These are phyloP conservation scores for Lymantria dispar DNA, from an alignment of 2,888 invertebrate genomes.

Conservation along the genomic window DNA sequence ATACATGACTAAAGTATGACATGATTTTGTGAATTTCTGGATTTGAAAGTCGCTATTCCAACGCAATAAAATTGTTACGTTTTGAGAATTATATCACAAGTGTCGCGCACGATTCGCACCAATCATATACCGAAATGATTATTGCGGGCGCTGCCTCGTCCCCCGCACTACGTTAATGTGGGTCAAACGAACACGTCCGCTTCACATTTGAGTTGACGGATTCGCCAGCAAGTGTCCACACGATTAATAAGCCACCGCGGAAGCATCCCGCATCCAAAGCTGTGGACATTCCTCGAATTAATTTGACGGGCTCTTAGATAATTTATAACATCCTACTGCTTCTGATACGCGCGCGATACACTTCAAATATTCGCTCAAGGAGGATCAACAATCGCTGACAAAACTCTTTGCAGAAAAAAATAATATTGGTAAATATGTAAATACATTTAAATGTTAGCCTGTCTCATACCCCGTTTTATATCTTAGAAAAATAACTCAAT, in stretches of 20 bases:
- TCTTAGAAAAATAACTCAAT: neutral
- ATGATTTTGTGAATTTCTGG: neutral
- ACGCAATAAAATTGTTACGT: neutral
- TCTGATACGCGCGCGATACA: slow-evolving; percentile 52
- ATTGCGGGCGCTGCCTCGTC: slow-evolving; percentile 14
- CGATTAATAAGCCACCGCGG: slow-evolving; percentile 74
- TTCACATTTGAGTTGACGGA: slow-evolving; percentile 57
- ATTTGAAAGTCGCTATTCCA: neutral
- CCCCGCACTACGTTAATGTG: slow-evolving; percentile 15
- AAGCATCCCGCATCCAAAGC: slow-evolving; percentile 63
- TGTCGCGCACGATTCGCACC: slow-evolving; percentile 29
- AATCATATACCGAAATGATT: slow-evolving; percentile 39
- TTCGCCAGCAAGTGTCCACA: slow-evolving; percentile 67
- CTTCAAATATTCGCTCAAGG: slow-evolving; percentile 33
- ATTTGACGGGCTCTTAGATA: slow-evolving; percentile 80
- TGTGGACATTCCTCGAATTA: slow-evolving; percentile 75
- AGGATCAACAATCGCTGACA: slow-evolving; percentile 30
- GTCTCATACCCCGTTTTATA: neutral
- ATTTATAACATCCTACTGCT: slow-evolving; percentile 80
- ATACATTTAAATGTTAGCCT: neutral
- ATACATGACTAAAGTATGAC: neutral
- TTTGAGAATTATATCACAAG: slow-evolving; percentile 22
- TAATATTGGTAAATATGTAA: neutral
- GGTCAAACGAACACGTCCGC: slow-evolving; percentile 31
- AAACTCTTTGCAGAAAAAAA: slow-evolving; percentile 19